Evolutionary conservation across 2,797 vertebrate species (phyloP), one percentile per base, ranked within the genome.

Genomic region (Apodemus agrarius): DNA sequence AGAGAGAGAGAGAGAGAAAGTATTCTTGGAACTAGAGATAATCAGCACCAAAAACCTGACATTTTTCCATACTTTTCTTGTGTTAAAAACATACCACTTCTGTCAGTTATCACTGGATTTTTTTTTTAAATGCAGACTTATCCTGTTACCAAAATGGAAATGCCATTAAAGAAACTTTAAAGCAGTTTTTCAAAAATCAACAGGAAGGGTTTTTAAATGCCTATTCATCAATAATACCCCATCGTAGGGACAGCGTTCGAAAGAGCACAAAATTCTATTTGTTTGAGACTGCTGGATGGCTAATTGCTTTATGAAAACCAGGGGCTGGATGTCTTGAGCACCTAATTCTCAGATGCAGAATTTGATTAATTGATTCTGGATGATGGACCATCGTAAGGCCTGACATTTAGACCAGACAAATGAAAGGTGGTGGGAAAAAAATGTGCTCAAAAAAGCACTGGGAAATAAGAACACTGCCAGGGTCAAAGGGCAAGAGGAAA

Each of bases 401-500:
- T 94, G 95, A 95, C 94, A 90, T 96, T 92, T 90, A 93, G 61
- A 93, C 91, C 79, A 97, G 93, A 92, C 57, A 95, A 76, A 95
- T 79, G 94, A 97, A 97, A 97, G 63, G 12, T 4, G 96, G 80
- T 97, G 76, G 63, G 52, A 12, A 52, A 61, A 61, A 85, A 83
- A 94, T 67, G 89, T 80, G 89, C 92, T 85, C 26, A 75, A 91
- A 96, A 96, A 95, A 97, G 91, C 49, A 65, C 93, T 93, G 19
- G 52, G 94, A 95, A 93, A 87, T 59, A 95, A 98, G 75, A 95
- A 95, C 89, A 95, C 89, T 52, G 31, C 92, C 89, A 97, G 54
- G 97, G 98, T 97, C 97, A 98, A 96, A 98, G 98, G 95, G 95
- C 95, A 98, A 86, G 63, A 98, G 95, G 97, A 96, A 97, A 98